Base-by-base conservation (phyloP, 2,888 invertebrate genomes). In the Dolichopus griseipennis region DNA sequence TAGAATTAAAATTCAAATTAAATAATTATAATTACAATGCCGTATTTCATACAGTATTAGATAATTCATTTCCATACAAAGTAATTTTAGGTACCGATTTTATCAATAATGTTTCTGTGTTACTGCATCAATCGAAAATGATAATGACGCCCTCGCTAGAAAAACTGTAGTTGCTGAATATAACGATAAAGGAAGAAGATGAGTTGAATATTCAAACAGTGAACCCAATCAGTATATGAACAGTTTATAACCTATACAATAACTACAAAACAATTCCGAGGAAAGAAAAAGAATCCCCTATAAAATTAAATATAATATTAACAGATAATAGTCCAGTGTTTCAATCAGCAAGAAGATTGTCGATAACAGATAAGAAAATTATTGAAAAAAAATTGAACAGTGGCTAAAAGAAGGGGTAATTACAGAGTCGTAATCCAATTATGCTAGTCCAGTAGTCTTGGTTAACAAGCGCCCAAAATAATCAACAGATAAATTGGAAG, bases 381-480 rank as follows among this genome's bases (percentile, higher is more conserved):
- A 75, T 78, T 0, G 71, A 76, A 20, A 66, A 68, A 3, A 75
- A 70, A 70, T 79, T 12, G 22, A 66, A 22, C 41, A 68, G 68
- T n/a, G n/a, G n/a, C 27, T 69, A 9, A 34, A 68, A n/a, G 68
- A 71, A 63, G 69, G 69, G 15, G 71, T 72, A 37, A 69, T 73
- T 18, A 66, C 68, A 62, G 43, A 21, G 8, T 71, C 68, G 37
- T 68, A 41, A 61, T 76, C 75, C 0, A 69, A 72, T n/a, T 76
- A 72, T 66, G 71, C 73, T 7, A 75, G 75, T 66, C 75, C 75
- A 1, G 70, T 76, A n/a, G 70, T 75, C 20, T 61, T 76, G 5
- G 74, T 73, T 1, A 72, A 70, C 33, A 76, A 74, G 65, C 69
- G 75, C 64, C 81, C 80, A 0, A 70, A 63, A 70, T 61, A 69